These are phyloP conservation scores for Stenoptilia bipunctidactyla DNA, from an alignment of 2,888 invertebrate genomes.

Conservation along the genomic window DNA sequence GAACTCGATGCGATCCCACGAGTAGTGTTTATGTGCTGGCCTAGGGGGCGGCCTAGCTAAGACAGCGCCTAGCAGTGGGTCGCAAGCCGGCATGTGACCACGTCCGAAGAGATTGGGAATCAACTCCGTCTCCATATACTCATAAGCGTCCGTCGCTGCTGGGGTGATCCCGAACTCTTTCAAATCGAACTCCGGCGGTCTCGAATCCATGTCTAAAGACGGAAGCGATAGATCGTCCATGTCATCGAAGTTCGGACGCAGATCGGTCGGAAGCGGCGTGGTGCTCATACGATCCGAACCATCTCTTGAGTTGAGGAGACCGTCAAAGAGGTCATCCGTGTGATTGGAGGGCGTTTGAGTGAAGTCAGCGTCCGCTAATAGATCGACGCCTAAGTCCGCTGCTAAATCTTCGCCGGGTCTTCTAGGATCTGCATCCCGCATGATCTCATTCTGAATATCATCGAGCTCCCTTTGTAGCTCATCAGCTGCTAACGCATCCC, in stretches of 20 bases:
- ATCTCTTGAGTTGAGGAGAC: neutral
- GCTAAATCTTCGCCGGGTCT: slow-evolving; percentile 21
- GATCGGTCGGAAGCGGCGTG: slow-evolving; percentile 33
- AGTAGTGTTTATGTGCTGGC: slow-evolving; percentile 74
- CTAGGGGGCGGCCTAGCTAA: slow-evolving; percentile 71
- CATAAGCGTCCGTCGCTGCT: slow-evolving; percentile 60
- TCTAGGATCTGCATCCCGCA: slow-evolving; percentile 33
- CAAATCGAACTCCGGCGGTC: slow-evolving; percentile 61
- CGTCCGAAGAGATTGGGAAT: slow-evolving; percentile 60
- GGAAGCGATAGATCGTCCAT: slow-evolving; percentile 58
- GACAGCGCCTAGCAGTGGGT: slow-evolving; percentile 80
- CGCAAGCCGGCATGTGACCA: slow-evolving; percentile 70
- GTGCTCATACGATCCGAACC: slow-evolving; percentile 17
- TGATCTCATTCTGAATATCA: slow-evolving; percentile 57
- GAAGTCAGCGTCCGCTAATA: slow-evolving; percentile 24
- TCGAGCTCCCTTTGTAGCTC: slow-evolving; percentile 53
- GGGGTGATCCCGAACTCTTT: slow-evolving; percentile 70
- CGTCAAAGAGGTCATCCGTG: neutral
- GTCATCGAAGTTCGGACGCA: slow-evolving; percentile 51
- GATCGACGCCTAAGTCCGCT: slow-evolving; percentile 25
- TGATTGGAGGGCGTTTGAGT: too few species aligned
- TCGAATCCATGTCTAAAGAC: slow-evolving; percentile 51
- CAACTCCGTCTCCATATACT: slow-evolving; percentile 53
- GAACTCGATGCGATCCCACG: slow-evolving; percentile 84
- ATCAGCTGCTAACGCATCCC: slow-evolving; percentile 48